Percentiles rank a stretch among this genome's conserved stretches.
phyloP scores from a whole-genome alignment of 1,140 invertebrate genomes.

The Papilio dardanus region DNA sequence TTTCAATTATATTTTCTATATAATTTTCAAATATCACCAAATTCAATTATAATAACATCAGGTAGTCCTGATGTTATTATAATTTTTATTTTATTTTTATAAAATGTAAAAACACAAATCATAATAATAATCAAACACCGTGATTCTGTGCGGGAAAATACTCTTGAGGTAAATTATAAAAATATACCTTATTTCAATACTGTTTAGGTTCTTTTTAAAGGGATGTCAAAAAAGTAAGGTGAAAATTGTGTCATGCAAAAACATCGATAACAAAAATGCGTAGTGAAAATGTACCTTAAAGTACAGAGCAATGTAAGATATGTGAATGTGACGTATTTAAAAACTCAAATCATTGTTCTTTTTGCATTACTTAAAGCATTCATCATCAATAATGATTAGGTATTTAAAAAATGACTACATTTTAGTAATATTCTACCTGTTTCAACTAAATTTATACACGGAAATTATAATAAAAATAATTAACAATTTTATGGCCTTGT shows the following conservation, averaged over 20 bases:
- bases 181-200: background rate
- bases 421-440: too few species aligned
- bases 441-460: too few species aligned
- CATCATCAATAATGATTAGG: slow-evolving; percentile 6
- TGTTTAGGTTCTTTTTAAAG: background rate
- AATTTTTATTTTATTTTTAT: too few species aligned
- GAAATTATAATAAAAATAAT: too few species aligned
- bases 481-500: too few species aligned
- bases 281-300: slow-evolving; percentile 27
- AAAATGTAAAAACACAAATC: too few species aligned
- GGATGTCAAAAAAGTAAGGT: background rate
- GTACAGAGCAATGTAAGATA: background rate
- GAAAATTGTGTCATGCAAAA: background rate
- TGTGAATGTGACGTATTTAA: slow-evolving; percentile 29
- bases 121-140: too few species aligned
- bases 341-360: slow-evolving; percentile 29
- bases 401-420: too few species aligned
- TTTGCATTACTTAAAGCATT: background rate
- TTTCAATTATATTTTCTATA: too few species aligned
- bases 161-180: background rate
- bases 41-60: too few species aligned
- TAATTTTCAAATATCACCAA: too few species aligned
- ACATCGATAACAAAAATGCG: background rate
- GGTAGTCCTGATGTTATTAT: too few species aligned
- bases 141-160: background rate